Evolutionary conservation across 2,797 vertebrate genomes (phyloP).

Genomic region (Hypotaenidia okinawae): DNA sequence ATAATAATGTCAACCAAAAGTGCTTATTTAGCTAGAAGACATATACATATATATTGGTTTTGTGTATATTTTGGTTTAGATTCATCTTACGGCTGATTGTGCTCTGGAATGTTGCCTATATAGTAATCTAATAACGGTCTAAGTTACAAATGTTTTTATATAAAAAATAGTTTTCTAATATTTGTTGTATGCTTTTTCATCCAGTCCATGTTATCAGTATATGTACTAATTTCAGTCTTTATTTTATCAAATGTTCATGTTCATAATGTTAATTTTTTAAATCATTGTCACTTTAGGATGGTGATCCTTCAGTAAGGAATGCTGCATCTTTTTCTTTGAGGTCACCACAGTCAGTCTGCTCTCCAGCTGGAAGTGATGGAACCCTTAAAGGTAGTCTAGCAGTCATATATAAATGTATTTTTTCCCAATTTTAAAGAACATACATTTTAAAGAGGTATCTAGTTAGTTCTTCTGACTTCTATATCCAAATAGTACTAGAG

Average conservation of each 20-base stretch:
- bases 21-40: not conserved
- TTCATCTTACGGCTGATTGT: not conserved
- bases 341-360: constrained; percentile 90
- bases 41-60: not conserved
- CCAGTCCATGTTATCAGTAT: not conserved
- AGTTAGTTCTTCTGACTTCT: not conserved
- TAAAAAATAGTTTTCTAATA: not conserved
- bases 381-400: constrained; percentile 88
- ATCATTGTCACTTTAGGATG: constrained; percentile 80
- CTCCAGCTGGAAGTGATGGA: constrained; percentile 90
- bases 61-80: not conserved
- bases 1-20: not conserved
- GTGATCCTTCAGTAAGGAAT: constrained; percentile 89
- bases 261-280: not conserved
- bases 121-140: not conserved
- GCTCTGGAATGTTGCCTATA: not conserved
- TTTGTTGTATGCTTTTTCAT: not conserved
- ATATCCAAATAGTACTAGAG: not conserved
- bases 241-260: not conserved
- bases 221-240: not conserved
- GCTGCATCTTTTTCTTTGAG: constrained; percentile 85
- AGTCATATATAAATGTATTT: constrained; percentile 5
- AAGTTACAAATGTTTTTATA: not conserved
- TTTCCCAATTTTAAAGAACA: not conserved
- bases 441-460: not conserved